Percentiles rank a stretch among this genome's conserved stretches.
Evolutionary conservation across 1,140 invertebrate genomes (phyloP).

Genomic region (Pemphigus obesinymphae): DNA sequence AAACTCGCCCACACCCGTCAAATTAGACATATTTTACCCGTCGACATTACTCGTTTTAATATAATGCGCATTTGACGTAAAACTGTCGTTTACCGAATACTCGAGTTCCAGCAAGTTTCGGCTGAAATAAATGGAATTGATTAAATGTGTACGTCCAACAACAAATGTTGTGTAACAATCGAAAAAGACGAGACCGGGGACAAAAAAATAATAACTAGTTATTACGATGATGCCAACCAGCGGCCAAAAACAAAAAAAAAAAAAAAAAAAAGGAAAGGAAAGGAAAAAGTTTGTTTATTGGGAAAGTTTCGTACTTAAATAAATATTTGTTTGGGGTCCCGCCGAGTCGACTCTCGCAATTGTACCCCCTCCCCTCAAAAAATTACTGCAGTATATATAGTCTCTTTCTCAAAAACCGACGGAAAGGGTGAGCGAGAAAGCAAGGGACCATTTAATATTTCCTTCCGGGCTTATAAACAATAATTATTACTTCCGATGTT

Average conservation of each 20-base stretch:
- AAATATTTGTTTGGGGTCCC: constrained; percentile 7
- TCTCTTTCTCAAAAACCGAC: not conserved
- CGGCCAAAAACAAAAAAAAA: not conserved
- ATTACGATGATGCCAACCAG: not conserved
- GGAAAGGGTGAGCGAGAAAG: not conserved
- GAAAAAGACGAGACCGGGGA: not conserved
- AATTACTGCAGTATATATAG: too few relatives aligned
- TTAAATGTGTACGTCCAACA: not conserved
- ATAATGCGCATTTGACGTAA: too few relatives aligned
- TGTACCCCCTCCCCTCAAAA: too few relatives aligned
- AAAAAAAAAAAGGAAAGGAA: too few relatives aligned
- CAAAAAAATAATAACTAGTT: constrained; percentile 20
- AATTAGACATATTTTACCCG: too few relatives aligned
- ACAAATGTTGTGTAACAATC: not conserved
- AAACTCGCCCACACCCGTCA: too few relatives aligned
- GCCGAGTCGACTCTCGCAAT: not conserved
- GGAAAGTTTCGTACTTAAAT: constrained; percentile 29
- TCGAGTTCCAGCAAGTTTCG: too few relatives aligned
- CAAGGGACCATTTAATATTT: constrained; percentile 1
- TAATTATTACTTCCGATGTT: constrained; percentile 15
- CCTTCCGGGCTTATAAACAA: constrained; percentile 22
- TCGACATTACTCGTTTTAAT: too few relatives aligned
- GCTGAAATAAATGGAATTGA: too few relatives aligned
- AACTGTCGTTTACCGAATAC: too few relatives aligned
- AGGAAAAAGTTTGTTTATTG: constrained; percentile 36